Evolutionary conservation across 2,113 vertebrate genomes (phyloP), one percentile per base, ranked within the genome.

Genomic region (Leptodactylus fuscus): DNA sequence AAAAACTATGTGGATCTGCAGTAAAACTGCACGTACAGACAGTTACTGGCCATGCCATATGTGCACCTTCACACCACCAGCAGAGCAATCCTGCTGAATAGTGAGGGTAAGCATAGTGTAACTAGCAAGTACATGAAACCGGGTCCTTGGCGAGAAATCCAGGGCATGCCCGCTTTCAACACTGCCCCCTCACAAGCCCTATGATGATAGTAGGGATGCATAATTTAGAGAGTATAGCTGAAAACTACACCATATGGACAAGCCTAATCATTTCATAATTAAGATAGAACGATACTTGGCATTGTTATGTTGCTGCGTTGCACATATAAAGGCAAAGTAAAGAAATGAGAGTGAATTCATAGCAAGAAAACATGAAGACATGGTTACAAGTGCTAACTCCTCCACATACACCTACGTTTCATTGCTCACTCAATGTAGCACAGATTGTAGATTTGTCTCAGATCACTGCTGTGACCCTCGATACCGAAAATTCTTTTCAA

Each of bases 311-410:
- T 67, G 62, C 15, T 15, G 5, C 29, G 34, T 62, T 49, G 24
- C 24, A 48, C 0, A 83, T 62, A 62, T 16, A 67, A 16, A 7
- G 20, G 76, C 27, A 58, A 62, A 48, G 71, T 75, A 49, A 75
- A 49, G 24, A 75, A 75, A 27, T 15, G 15, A 18, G 15, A 49
- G 13, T 5, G 44, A 29, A 75, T 29, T 48, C n/a, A 29, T 49
- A 75, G 24, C 71, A 75, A 75, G 71, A 75, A 75, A 48, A 75
- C 44, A 75, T 75, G 69, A 71, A 71, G 69, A 71, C 69, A 71
- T 71, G 44, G 46, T 24, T 27, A 29, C n/a, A 27, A 75, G 49
- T 75, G 71, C 27, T 48, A 75, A 48, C 71, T 48, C 71, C 71
- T 75, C 71, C 71, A 49, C 71, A 75, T 29, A 75, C 71, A 49